These are phyloP conservation scores for Aspidiotus rigidus DNA, from an alignment of 2,888 invertebrate genomes.

Conservation along the genomic window DNA sequence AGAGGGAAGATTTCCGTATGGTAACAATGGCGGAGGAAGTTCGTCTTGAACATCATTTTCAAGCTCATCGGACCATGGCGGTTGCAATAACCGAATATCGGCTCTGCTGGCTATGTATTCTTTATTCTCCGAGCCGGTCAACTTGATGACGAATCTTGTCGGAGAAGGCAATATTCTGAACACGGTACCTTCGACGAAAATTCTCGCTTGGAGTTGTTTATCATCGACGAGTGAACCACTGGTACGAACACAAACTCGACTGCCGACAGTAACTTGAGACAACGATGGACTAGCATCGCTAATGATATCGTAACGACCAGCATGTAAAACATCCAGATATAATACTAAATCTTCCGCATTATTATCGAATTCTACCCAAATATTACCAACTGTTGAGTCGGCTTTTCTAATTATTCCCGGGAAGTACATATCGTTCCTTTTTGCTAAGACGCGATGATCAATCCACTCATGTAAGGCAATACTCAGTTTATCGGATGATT, in stretches of 20 bases:
- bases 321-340: slow-evolving; percentile 60
- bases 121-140: slow-evolving; percentile 47
- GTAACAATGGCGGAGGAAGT: slow-evolving; percentile 34
- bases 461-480: slow-evolving; percentile 90
- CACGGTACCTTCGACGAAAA: slow-evolving; percentile 80
- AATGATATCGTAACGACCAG: slow-evolving; percentile 76
- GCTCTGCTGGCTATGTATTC: slow-evolving; percentile 73
- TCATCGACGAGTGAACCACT: slow-evolving; percentile 42
- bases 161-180: slow-evolving; percentile 57
- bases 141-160: slow-evolving; percentile 58
- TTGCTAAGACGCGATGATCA: slow-evolving; percentile 83
- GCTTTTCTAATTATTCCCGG: slow-evolving; percentile 80
- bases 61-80: slow-evolving; percentile 95
- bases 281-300: slow-evolving; percentile 84
- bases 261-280: slow-evolving; percentile 53
- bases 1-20: slow-evolving; percentile 24
- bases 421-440: slow-evolving; percentile 68
- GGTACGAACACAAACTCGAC: slow-evolving; percentile 58
- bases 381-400: slow-evolving; percentile 48
- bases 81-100: slow-evolving; percentile 77
- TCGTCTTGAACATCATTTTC: slow-evolving; percentile 42
- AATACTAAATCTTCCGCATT: slow-evolving; percentile 55
- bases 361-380: slow-evolving; percentile 74
- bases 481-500: slow-evolving; percentile 40
- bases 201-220: slow-evolving; percentile 49